phyloP scores from a whole-genome alignment of 92 coral and sea anemone genomes.

The Epizoanthus illoricatus region DNA sequence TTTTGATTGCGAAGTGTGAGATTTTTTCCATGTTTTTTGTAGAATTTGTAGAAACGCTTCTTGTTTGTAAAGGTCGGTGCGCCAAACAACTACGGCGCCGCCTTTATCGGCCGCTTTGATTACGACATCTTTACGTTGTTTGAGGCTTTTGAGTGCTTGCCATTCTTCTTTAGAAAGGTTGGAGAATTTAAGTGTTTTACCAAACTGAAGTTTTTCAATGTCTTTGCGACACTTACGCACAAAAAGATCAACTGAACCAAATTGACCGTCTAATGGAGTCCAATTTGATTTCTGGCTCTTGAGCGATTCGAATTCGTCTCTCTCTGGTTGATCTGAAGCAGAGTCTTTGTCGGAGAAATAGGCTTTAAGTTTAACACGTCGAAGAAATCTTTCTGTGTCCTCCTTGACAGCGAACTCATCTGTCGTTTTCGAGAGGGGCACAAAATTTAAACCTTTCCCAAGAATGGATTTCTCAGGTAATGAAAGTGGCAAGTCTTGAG shows the following conservation, averaged over 20 bases:
- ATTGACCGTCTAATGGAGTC: too few relatives aligned
- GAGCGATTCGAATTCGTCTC: constrained; percentile 27
- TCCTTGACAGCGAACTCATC: constrained; percentile 5
- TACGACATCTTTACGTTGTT: constrained; percentile 13
- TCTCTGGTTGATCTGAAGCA: background rate
- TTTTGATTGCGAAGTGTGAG: constrained; percentile 4
- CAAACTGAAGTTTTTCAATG: too few relatives aligned
- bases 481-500: too few relatives aligned
- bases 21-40: constrained; percentile 27
- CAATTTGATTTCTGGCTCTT: too few relatives aligned
- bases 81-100: constrained; percentile 64
- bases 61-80: constrained; percentile 49
- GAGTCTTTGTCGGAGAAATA: background rate
- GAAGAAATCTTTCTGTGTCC: background rate
- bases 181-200: too few relatives aligned
- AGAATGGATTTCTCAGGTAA: too few relatives aligned
- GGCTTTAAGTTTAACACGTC: background rate
- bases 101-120: constrained; percentile 62
- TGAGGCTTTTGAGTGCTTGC: too few relatives aligned
- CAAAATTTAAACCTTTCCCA: too few relatives aligned
- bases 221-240: too few relatives aligned
- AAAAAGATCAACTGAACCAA: too few relatives aligned
- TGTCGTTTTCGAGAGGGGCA: background rate
- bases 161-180: too few relatives aligned
- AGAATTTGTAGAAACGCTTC: constrained; percentile 44